Evolutionary conservation across 2,888 invertebrate genomes (phyloP), one percentile per base, ranked within the genome.

Genomic region (Sphaeridia pumilis): DNA sequence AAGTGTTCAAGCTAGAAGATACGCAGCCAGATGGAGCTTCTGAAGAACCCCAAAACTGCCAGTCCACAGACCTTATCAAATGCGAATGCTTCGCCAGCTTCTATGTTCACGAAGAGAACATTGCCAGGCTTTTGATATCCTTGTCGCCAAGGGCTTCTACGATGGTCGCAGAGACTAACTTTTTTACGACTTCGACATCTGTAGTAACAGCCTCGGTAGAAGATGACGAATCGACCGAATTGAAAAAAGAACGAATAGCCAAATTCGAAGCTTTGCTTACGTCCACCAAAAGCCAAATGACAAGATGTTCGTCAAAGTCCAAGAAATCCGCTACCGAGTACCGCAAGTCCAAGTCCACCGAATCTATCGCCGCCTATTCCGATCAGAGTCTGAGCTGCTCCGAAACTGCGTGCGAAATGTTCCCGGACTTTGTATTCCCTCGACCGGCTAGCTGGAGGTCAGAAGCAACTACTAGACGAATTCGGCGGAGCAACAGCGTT

Each of bases 31-130:
- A 38, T 5, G 38, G 20, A 14, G 5, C 38, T 5, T 20, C 7
- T 12, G 14, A 27, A 28, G 22, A 44, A 44, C n/a, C 14, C 31
- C 22, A 34, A 44, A 20, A 43, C 17, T 52, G 52, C 26, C 26
- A 45, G 24, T 26, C 26, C 20, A 17, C 38, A 5, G 52, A 52
- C 46, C 20, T 46, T 5, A 46, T 52, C 7, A 36, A 36, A 14
- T 52, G 52, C 36, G 52, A 52, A 46, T 52, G 52, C 31, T 52
- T 52, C 31, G 26, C 46, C 4, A 46, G 41, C n/a, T 45, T 31
- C 20, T 52, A 38, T 25, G 22, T 52, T n/a, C 52, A 52, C n/a
- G 52, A 52, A 46, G 52, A 52, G 24, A 52, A 36, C 24, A 52
- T 52, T 36, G 52, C 52, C 17, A 35, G 36, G 31, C 22, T 52